These are phyloP conservation scores for Nasalis larvatus DNA, from an alignment of 2,113 vertebrate genomes.

Conservation along the genomic window DNA sequence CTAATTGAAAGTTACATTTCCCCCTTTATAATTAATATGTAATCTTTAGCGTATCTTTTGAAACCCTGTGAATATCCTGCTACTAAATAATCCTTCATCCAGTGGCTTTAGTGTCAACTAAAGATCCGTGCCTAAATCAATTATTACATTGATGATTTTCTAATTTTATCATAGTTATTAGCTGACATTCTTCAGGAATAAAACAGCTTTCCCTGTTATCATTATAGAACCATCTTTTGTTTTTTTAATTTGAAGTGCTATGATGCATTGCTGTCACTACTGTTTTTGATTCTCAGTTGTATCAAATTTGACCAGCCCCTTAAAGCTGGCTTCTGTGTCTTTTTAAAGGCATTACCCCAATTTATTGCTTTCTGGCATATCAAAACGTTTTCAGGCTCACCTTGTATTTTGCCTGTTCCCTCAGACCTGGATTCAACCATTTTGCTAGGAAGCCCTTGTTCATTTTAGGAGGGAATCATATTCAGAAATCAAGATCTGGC, in stretches of 20 bases:
- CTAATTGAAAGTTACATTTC: not conserved
- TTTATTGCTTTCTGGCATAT: not conserved
- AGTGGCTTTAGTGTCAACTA: not conserved
- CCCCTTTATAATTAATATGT: not conserved
- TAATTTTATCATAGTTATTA: not conserved
- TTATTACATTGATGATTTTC: not conserved
- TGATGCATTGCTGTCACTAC: not conserved
- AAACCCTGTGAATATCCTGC: not conserved
- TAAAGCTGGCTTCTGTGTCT: not conserved
- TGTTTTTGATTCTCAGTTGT: not conserved
- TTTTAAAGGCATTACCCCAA: not conserved
- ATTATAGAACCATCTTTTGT: not conserved
- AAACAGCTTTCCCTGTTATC: not conserved
- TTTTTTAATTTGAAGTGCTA: not conserved
- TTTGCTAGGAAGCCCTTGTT: not conserved
- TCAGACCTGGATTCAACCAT: not conserved
- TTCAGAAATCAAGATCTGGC: not conserved
- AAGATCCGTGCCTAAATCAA: not conserved
- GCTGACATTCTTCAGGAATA: not conserved
- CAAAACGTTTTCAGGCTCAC: not conserved
- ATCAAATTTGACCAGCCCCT: not conserved
- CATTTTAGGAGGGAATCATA: not conserved
- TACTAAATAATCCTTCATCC: not conserved
- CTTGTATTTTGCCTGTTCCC: not conserved
- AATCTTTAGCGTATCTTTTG: not conserved